These are phyloP conservation scores for Pasiphila rectangulata DNA, from an alignment of 2,888 invertebrate genomes.

Conservation along the genomic window DNA sequence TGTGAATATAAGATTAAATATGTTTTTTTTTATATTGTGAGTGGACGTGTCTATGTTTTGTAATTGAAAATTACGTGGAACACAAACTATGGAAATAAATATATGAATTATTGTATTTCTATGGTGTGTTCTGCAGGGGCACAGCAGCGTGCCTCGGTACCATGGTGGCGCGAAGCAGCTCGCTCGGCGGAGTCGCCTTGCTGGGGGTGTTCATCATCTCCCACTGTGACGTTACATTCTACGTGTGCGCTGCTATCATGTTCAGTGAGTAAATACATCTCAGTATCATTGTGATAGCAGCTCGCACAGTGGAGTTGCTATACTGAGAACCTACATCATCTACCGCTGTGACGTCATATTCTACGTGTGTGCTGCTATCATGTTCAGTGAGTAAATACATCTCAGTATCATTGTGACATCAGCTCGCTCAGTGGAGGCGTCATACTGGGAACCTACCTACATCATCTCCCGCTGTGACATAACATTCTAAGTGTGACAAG, in stretches of 20 bases:
- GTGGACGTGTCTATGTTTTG: too few relatives aligned
- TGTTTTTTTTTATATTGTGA: too few relatives aligned
- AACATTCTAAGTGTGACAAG: conserved; percentile 45
- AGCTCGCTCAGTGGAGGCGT: conserved; percentile 45
- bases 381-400: conserved; percentile 43
- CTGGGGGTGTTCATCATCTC: conserved; percentile 46
- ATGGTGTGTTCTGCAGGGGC: too few relatives aligned
- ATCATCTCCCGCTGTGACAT: conserved; percentile 42
- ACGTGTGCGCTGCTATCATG: conserved; percentile 36
- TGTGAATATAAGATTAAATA: too few relatives aligned
- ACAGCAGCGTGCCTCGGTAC: conserved; percentile 51
- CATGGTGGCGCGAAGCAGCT: conserved; percentile 49
- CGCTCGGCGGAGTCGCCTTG: conserved; percentile 43
- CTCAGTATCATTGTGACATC: conserved; percentile 49
- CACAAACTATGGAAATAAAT: too few relatives aligned
- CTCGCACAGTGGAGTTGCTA: conserved; percentile 42
- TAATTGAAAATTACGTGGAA: too few relatives aligned
- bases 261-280: conserved; percentile 45
- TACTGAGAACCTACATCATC: conserved; percentile 47
- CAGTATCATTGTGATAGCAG: conserved; percentile 50
- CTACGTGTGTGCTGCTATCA: conserved; percentile 37
- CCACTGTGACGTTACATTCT: conserved; percentile 45
- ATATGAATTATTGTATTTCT: too few relatives aligned
- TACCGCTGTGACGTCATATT: conserved; percentile 44
- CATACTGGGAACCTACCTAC: conserved; percentile 44